These are phyloP conservation scores for Belgica antarctica DNA, from an alignment of 2,888 invertebrate species.

Conservation along the genomic window DNA sequence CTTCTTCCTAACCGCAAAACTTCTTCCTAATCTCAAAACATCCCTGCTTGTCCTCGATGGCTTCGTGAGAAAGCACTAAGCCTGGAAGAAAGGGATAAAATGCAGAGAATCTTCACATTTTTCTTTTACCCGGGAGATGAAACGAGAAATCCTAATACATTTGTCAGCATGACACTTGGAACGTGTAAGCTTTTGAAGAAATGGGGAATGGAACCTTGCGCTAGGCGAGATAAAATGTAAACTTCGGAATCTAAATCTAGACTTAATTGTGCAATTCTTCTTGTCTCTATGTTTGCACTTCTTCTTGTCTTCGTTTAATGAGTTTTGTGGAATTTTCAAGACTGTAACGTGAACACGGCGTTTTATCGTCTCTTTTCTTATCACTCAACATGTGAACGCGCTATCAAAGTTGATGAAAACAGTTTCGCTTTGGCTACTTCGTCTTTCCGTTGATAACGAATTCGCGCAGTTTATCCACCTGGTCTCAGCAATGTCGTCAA, in stretches of 20 bases:
- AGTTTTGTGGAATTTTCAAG: conserved; percentile 3
- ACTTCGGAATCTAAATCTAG: neutral
- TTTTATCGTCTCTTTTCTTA: neutral
- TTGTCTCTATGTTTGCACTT: too few species aligned
- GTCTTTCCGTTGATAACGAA: neutral
- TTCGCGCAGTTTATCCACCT: conserved; percentile 1
- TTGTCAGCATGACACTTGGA: neutral
- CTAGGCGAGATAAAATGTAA: neutral
- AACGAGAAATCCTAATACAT: neutral
- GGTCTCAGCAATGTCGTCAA: too few species aligned
- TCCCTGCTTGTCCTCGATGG: too few species aligned
- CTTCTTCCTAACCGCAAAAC: too few species aligned
- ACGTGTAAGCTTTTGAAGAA: too few species aligned
- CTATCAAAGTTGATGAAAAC: neutral
- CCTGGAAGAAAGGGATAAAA: too few species aligned
- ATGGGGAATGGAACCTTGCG: neutral
- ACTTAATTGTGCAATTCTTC: neutral
- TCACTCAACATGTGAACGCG: neutral
- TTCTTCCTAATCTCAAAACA: too few species aligned
- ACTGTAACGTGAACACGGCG: too few species aligned
- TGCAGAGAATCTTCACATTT: too few species aligned
- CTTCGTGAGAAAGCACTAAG: too few species aligned
- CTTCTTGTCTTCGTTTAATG: neutral
- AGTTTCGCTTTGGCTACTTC: too few species aligned
- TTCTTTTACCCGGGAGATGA: too few species aligned